These are phyloP conservation scores for Poecilia gillii DNA, from an alignment of 2,797 vertebrate genomes.

Conservation along the genomic window DNA sequence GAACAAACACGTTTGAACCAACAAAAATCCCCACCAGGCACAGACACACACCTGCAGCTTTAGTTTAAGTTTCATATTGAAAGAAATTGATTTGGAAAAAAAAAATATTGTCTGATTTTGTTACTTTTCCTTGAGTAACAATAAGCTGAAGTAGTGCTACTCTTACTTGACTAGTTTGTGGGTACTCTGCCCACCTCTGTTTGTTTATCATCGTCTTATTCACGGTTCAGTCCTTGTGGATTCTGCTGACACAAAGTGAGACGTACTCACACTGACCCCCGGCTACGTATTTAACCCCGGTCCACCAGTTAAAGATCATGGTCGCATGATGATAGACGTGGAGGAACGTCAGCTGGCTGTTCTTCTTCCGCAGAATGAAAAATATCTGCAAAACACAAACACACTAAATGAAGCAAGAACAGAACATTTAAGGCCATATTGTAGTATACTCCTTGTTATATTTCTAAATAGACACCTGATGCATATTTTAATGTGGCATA, in stretches of 20 bases:
- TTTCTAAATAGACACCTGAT: neutral
- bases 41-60: no score
- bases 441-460: neutral
- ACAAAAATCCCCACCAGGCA: no score
- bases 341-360: constrained; percentile 93
- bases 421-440: neutral
- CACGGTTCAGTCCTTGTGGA: neutral
- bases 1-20: no score
- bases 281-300: constrained; percentile 93
- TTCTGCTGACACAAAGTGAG: neutral
- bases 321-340: constrained; percentile 95
- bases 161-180: no score
- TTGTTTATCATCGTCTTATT: neutral
- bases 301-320: constrained; percentile 98
- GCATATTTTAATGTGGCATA: neutral
- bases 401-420: neutral
- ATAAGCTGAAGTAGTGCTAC: no score
- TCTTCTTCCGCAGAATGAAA: constrained; percentile 96
- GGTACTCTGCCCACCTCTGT: no score
- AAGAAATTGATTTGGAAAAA: no score
- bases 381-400: constrained; percentile 79
- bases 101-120: no score
- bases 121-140: no score
- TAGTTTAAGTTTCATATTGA: no score
- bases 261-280: constrained; percentile 92